Conservation (phyloP, 2,888 invertebrate genomes). For the Heliconius hortense region DNA sequence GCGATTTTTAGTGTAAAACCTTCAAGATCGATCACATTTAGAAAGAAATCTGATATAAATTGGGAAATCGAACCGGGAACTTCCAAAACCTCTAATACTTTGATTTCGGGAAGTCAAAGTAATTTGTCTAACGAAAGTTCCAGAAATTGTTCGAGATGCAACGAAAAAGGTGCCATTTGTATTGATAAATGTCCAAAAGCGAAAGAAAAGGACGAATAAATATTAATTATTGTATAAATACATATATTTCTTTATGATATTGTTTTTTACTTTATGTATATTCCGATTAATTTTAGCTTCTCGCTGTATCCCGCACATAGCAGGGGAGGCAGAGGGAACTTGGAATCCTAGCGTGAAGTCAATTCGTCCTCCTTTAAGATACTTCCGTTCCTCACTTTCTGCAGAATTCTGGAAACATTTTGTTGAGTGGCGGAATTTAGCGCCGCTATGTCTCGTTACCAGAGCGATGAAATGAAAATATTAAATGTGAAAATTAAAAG, state of each 20-base stretch:
- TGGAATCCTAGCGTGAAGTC: too few species aligned
- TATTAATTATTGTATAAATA: constrained; percentile 4
- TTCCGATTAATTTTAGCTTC: too few species aligned
- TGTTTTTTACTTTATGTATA: neutral
- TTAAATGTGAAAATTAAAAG: too few species aligned
- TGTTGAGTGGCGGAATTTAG: too few species aligned
- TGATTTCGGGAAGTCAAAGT: neutral
- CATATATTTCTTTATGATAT: neutral
- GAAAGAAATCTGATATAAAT: constrained; percentile 18
- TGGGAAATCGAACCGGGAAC: constrained; percentile 11
- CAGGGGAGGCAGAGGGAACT: too few species aligned
- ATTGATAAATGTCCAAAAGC: constrained; percentile 53
- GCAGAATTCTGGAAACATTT: too few species aligned
- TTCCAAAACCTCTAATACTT: neutral
- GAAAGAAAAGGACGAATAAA: constrained; percentile 39
- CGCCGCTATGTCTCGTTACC: too few species aligned
- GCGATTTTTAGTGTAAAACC: constrained; percentile 1
- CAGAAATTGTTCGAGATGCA: constrained; percentile 54
- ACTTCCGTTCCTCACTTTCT: too few species aligned
- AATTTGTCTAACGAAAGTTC: neutral
- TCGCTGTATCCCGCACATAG: too few species aligned
- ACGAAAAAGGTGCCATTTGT: constrained; percentile 53
- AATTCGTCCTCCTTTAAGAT: too few species aligned
- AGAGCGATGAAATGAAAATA: too few species aligned
- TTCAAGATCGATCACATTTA: constrained; percentile 21